These are phyloP conservation scores for Coptodon bakossiorum DNA, from an alignment of 2,113 vertebrate species.

Conservation along the genomic window DNA sequence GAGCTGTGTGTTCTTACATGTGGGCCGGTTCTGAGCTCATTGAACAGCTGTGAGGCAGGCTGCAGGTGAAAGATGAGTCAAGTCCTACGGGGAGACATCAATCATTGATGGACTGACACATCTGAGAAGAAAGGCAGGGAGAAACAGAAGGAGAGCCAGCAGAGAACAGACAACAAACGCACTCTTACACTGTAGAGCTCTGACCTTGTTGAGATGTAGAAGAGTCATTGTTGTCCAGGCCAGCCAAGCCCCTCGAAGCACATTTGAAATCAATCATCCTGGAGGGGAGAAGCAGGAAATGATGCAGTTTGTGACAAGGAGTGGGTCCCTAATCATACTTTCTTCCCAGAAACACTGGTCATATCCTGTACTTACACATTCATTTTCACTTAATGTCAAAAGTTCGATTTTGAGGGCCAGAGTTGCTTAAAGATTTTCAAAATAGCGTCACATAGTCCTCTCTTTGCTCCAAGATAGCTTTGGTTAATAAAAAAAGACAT, in stretches of 20 bases:
- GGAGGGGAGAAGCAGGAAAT: slow-evolving; percentile 22
- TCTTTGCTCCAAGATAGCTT: background rate
- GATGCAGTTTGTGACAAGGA: slow-evolving; percentile 18
- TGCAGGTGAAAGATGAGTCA: slow-evolving; percentile 67
- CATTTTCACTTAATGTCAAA: background rate
- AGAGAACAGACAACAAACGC: slow-evolving; percentile 34
- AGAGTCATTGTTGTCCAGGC: background rate
- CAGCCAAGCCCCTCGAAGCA: background rate
- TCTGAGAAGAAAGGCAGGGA: slow-evolving; percentile 29
- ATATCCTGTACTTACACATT: background rate
- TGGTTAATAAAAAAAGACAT: background rate
- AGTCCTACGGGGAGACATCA: slow-evolving; percentile 44
- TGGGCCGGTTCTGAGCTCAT: slow-evolving; percentile 23
- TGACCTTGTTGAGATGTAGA: slow-evolving; percentile 4
- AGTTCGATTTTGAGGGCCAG: background rate
- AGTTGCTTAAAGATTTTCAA: background rate
- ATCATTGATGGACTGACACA: slow-evolving; percentile 57
- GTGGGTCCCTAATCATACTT: background rate
- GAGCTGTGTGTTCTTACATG: slow-evolving; percentile 14
- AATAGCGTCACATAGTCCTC: background rate
- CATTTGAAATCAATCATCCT: slow-evolving; percentile 3
- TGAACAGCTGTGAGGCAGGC: slow-evolving; percentile 55
- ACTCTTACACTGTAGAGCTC: background rate
- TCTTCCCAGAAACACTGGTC: background rate
- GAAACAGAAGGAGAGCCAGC: slow-evolving; percentile 17